These are phyloP conservation scores for Hylaeus volcanicus DNA, from an alignment of 1,140 invertebrate genomes.

Conservation along the genomic window DNA sequence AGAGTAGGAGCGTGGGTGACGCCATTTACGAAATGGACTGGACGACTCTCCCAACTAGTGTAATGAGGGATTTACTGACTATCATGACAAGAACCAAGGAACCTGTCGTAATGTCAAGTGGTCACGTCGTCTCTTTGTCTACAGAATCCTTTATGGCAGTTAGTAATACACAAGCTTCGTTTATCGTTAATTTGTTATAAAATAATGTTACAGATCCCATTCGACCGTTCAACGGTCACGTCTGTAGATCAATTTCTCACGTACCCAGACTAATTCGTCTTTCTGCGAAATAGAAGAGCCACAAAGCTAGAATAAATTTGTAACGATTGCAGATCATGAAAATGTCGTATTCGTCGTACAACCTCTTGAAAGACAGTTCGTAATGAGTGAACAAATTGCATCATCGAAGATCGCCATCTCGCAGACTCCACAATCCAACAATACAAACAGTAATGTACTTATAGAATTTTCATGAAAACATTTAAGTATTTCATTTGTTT, in stretches of 20 bases:
- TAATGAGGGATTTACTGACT: conserved; percentile 54
- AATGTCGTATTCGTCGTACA: conserved; percentile 64
- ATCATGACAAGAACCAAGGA: conserved; percentile 55
- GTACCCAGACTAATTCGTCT: neutral
- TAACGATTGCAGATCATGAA: conserved; percentile 57
- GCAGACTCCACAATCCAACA: neutral
- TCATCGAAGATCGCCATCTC: neutral
- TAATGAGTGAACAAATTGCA: neutral
- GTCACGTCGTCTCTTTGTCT: conserved; percentile 56
- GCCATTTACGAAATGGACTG: conserved; percentile 69
- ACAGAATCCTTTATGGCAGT: conserved; percentile 64
- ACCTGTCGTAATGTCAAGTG: conserved; percentile 58
- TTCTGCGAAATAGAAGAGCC: neutral
- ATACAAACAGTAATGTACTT: neutral
- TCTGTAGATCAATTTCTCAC: neutral
- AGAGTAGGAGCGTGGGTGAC: conserved; percentile 56
- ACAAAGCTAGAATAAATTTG: neutral
- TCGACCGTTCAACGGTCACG: neutral
- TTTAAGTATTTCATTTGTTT: neutral
- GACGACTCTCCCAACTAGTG: conserved; percentile 35
- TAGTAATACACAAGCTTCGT: neutral
- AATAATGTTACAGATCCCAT: too few species aligned
- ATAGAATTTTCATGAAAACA: neutral
- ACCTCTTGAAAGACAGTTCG: conserved; percentile 53
- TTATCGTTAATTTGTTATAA: neutral